Conservation (phyloP, 1,140 invertebrate genomes). For the Bursaphelenchus mucronatus region DNA sequence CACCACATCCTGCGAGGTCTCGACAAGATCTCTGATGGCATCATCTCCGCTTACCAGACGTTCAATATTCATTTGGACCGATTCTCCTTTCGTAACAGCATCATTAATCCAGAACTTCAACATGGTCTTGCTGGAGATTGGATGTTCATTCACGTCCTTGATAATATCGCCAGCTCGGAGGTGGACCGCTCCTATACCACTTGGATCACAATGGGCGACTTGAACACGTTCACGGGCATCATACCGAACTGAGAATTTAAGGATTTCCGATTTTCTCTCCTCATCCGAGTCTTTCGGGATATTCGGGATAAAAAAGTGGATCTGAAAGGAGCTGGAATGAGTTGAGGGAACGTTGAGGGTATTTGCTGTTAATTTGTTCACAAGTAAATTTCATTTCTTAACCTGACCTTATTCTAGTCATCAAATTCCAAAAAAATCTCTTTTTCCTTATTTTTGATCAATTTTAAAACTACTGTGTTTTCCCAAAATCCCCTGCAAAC, state of each 20-base stretch:
- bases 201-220: constrained; percentile 18
- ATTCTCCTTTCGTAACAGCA: constrained; percentile 9
- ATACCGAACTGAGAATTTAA: constrained; percentile 13
- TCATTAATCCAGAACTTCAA: constrained; percentile 18
- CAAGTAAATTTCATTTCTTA: no score
- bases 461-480: neutral
- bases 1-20: constrained; percentile 19
- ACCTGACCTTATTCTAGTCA: no score
- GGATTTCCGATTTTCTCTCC: constrained; percentile 14
- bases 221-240: constrained; percentile 33
- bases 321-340: neutral
- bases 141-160: constrained; percentile 27
- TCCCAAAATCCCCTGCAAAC: neutral
- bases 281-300: constrained; percentile 10
- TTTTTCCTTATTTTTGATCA: neutral
- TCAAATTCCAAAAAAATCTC: neutral
- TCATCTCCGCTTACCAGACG: constrained; percentile 26
- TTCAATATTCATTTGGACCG: constrained; percentile 18
- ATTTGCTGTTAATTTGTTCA: no score
- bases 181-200: constrained; percentile 27
- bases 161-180: constrained; percentile 28
- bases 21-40: constrained; percentile 23
- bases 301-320: neutral
- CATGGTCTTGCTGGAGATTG: constrained; percentile 24
- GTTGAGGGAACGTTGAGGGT: neutral